Base-by-base conservation (phyloP, 2,888 invertebrate species). In the Sycophila texana region DNA sequence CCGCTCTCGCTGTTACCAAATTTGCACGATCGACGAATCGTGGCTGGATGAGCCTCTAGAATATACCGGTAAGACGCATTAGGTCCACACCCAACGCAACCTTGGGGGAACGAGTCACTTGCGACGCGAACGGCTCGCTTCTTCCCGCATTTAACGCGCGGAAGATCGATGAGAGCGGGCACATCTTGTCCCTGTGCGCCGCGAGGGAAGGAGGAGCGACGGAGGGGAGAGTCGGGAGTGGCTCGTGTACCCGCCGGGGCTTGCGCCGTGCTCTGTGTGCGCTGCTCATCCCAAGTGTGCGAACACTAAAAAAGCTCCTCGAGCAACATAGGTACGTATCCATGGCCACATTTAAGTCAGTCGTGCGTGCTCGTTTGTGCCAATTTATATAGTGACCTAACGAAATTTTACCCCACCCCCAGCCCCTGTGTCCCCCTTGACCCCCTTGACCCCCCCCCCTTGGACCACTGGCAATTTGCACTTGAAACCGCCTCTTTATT, bases 321-420 rank as follows among this genome's bases (percentile, higher is more conserved):
- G 49, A 22, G 55, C 61, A 70, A 79, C 76, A 79, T 81, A 81
- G 81, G 81, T 81, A 81, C 71, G 81, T 81, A 81, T 81, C 63
- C 22, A 16, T 18, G 63, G 4, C 63, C 63, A n/a, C 39, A 57
- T 67, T 65, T 72, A 75, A 78, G 75, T 68, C 71, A 72, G 60
- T 71, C 68, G 72, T 76, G 76, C 70, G 75, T 81, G 76, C 67
- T 79, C 72, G 78, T 81, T 75, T 81, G 81, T 81, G 71, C 73
- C 77, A 81, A 16, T 72, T 74, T 76, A 71, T 65, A 53, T 68
- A 65, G 51, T 68, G 51, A 68, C 66, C 80, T 74, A 67, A 66
- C 61, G 71, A 20, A 66, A 61, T 81, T 78, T 72, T 22, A 18
- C 26, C 22, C 13, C n/a, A 61, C 61, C 66, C 65, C 18, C 30